Conservation (phyloP, 2,113 vertebrate species). For the Anseranas semipalmata region DNA sequence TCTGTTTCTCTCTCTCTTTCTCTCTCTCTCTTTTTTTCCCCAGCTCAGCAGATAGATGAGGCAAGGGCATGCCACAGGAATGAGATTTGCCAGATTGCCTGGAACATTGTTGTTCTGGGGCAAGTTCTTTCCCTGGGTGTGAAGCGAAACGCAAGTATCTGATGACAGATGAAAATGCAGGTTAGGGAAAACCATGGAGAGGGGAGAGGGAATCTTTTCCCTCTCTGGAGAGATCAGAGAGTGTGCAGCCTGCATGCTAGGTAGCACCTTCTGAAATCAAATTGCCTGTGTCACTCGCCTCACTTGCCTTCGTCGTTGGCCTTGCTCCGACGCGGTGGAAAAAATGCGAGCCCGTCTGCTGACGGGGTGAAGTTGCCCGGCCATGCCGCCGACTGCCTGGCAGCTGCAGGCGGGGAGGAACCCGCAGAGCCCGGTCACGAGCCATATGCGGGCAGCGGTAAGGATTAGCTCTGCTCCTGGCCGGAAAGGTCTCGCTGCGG, state of each 20-base stretch:
- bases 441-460: not conserved
- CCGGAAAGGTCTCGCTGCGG: not conserved
- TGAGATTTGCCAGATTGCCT: not conserved
- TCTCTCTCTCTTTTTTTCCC: not conserved
- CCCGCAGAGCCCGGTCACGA: not conserved
- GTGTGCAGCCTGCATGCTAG: not conserved
- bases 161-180: constrained; percentile 6
- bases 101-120: not conserved
- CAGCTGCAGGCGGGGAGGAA: constrained; percentile 31
- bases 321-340: not conserved
- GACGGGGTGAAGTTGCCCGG: not conserved
- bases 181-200: not conserved
- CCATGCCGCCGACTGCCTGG: not conserved
- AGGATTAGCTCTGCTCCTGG: constrained; percentile 56
- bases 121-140: not conserved
- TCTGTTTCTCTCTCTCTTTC: not conserved
- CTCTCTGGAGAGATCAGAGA: not conserved
- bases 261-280: not conserved
- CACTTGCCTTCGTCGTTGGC: not conserved
- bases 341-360: constrained; percentile 4
- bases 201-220: not conserved
- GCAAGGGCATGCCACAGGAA: not conserved
- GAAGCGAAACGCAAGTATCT: not conserved
- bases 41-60: not conserved
- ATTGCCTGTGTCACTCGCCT: not conserved